Percentiles rank a stretch among this genome's conserved stretches.
Evolutionary conservation across 2,113 vertebrate genomes (phyloP).

Genomic region (Engystomops pustulosus): DNA sequence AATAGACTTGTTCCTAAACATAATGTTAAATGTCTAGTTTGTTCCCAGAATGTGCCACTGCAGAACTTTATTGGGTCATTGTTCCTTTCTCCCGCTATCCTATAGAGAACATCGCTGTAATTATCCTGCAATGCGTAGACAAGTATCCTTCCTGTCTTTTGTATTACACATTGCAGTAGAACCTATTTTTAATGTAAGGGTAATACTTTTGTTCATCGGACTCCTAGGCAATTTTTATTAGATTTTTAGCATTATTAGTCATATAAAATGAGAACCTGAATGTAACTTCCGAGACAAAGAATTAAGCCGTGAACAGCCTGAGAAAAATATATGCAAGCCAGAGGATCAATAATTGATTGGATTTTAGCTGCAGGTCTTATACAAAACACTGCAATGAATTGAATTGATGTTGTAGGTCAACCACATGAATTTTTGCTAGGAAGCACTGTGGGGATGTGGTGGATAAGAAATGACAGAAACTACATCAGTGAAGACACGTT

Average conservation of each 20-base stretch:
- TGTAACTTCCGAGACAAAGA: background rate
- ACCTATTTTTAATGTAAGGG: background rate
- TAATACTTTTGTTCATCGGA: background rate
- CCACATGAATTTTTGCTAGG: background rate
- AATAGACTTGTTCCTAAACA: background rate
- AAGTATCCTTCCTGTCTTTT: background rate
- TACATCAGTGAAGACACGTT: conserved; percentile 14
- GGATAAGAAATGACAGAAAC: conserved; percentile 26
- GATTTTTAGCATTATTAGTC: background rate
- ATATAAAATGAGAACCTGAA: conserved; percentile 13
- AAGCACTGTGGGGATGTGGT: background rate
- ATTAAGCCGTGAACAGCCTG: conserved; percentile 25
- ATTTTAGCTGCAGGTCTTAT: conserved; percentile 28
- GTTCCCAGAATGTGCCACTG: background rate
- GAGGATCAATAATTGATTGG: conserved; percentile 46
- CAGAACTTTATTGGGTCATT: conserved; percentile 7
- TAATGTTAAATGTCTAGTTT: background rate
- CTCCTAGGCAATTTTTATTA: background rate
- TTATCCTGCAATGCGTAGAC: background rate
- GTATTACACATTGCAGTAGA: background rate
- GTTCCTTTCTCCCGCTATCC: background rate
- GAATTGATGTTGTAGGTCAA: conserved; percentile 49
- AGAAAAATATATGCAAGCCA: conserved; percentile 20
- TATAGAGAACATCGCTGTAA: background rate
- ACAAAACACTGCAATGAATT: conserved; percentile 37